phyloP scores from a whole-genome alignment of 2,888 invertebrate genomes.

The Papilio protenor region DNA sequence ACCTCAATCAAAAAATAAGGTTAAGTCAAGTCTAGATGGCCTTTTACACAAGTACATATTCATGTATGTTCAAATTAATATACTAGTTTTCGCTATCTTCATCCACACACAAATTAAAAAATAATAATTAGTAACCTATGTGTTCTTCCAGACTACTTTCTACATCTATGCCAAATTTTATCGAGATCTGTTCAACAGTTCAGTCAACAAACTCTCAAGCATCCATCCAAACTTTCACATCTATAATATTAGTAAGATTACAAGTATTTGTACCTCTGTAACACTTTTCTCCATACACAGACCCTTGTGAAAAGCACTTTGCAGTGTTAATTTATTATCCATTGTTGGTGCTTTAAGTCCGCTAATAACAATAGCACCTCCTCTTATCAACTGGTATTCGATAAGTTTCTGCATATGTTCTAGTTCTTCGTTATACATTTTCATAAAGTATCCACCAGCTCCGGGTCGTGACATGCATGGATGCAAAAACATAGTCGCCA shows the following conservation, averaged over 20 bases:
- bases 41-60: background rate
- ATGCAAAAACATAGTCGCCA: constrained; percentile 59
- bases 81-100: background rate
- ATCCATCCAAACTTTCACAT: no score
- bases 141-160: no score
- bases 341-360: constrained; percentile 48
- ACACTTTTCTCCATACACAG: constrained; percentile 59
- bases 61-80: no score
- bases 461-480: constrained; percentile 55
- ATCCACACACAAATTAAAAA: no score
- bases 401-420: constrained; percentile 59
- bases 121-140: no score
- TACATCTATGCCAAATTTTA: no score
- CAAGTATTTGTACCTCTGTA: constrained; percentile 53
- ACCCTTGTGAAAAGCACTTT: constrained; percentile 56
- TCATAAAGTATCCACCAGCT: constrained; percentile 61
- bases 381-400: constrained; percentile 60
- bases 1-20: background rate
- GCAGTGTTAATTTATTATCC: constrained; percentile 49
- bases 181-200: no score
- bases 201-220: no score
- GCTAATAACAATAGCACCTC: constrained; percentile 53
- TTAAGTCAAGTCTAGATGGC: background rate
- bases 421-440: constrained; percentile 62
- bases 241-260: no score